phyloP scores from a whole-genome alignment of 2,797 vertebrate genomes.

The Halcyon leucocephala region DNA sequence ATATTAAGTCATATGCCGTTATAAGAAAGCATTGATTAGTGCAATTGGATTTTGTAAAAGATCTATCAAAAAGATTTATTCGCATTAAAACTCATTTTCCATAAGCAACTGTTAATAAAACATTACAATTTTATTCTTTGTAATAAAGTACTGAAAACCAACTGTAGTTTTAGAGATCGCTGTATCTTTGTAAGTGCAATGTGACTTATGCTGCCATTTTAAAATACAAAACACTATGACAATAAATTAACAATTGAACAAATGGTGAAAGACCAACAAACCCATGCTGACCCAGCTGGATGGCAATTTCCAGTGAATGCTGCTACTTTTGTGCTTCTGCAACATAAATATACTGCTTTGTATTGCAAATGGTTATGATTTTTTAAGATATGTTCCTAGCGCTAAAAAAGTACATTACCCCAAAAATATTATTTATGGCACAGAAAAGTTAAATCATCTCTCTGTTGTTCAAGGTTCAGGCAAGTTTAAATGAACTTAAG shows the following conservation, averaged over 20 bases:
- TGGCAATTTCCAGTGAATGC: conserved; percentile 68
- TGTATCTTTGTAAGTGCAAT: conserved; percentile 76
- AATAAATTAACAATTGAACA: conserved; percentile 82
- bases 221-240: conserved; percentile 75
- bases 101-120: conserved; percentile 85
- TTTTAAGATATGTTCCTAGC: conserved; percentile 67
- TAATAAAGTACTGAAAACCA: conserved; percentile 81
- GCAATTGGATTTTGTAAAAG: conserved; percentile 86
- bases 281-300: conserved; percentile 61
- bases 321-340: conserved; percentile 79
- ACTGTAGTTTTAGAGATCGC: conserved; percentile 71
- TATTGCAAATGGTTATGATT: conserved; percentile 66
- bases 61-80: conserved; percentile 86
- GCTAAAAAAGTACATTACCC: conserved; percentile 81
- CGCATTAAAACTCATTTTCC: conserved; percentile 82
- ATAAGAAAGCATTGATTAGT: conserved; percentile 87
- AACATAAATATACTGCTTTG: conserved; percentile 72
- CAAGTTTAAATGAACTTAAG: conserved; percentile 74
- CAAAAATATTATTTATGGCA: conserved; percentile 84
- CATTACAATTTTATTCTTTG: conserved; percentile 77
- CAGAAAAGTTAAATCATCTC: conserved; percentile 78
- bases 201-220: conserved; percentile 68
- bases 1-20: conserved; percentile 80
- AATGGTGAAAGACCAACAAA: conserved; percentile 61
- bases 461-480: conserved; percentile 75